Base-by-base conservation (phyloP, 2,888 invertebrate species). In the Caenorhabditis sp. region DNA sequence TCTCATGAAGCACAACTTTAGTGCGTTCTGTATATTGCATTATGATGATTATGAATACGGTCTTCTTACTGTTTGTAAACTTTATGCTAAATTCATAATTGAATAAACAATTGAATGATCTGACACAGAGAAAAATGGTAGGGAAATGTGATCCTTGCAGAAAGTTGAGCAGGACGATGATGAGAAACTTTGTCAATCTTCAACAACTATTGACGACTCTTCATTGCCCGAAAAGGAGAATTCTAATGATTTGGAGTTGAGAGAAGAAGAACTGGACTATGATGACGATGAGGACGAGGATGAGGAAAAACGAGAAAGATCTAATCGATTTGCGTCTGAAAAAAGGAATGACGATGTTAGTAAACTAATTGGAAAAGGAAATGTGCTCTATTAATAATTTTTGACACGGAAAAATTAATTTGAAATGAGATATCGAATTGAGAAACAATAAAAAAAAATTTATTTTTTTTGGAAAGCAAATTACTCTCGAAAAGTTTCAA, bases 261-360 rank as follows among this genome's bases (percentile, higher is more conserved):
- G 26, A 43, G 21, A 65, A 4, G 64, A 23, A 27, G 49, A 31
- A 61, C 26, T 78, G 55, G 81, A 81, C 58, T 79, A 79, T 57
- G 81, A 79, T 24, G 81, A 81, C 21, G 81, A 81, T 24, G 78
- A 81, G 5, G 73, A 70, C 17, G 75, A 79, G 21, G 73, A 79
- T 26, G 69, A 71, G 1, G 71, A 74, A 60, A 23, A 54, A 14
- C 43, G 69, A 21, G 77, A 79, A 21, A 31, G 74, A 58, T 69
- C 71, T 2, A 68, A 69, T 27, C 70, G 73, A 49, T 79, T 64
- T 62, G 65, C 69, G 17, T 79, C 78, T 1, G 78, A 78, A 55
- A 69, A 59, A 66, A 58, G 50, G 58, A 67, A 57, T 55, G 66
- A 49, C 14, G 50, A 43, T 43, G 43, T 43, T 43, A 14, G 43